Evolutionary conservation across 2,888 invertebrate genomes (phyloP), one percentile per base, ranked within the genome.

Genomic region (Caenorhabditis wallacei): DNA sequence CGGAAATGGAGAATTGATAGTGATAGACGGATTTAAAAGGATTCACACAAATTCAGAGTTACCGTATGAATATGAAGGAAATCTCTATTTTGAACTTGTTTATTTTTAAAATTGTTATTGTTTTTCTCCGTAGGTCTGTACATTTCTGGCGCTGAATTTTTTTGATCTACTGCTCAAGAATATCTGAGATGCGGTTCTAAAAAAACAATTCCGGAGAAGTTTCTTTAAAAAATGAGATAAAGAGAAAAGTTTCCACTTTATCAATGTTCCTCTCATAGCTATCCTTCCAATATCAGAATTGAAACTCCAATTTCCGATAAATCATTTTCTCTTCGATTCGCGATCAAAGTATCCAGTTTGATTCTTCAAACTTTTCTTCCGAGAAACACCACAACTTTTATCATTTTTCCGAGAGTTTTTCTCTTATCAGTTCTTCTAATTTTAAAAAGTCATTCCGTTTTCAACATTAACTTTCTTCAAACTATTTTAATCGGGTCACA

Each of bases 361-460:
- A 68, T 68, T 54, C 48, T 68, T 54, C n/a, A 16, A 37, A 16
- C 40, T 40, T 59, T 13, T 51, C 18, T 35, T 10, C 26, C 10
- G 8, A 51, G 13, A 48, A 64, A 51, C 46, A 13, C 30, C n/a
- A 22, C n/a, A n/a, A n/a, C n/a, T 46, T 43, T 61, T 46, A 61
- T 61, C 61, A 22, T 1, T 53, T 61, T 61, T 56, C 68, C 37
- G 35, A 24, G 37, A 70, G 37, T 57, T 48, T 18, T 26, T 40
- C 26, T 51, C 37, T 71, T 59, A 53, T 68, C 68, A 53, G 11
- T 54, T 26, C 8, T 30, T 30, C 46, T 43, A 63, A 54, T 54
- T 72, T 72, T 72, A 40, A 63, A 72, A 72, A 72, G 63, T 72
- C 71, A 72, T 72, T 61, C 51, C 71, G 37, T 43, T 61, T 51